Evolutionary conservation across 2,888 invertebrate species (phyloP), one percentile per base, ranked within the genome.

Genomic region (Drosophila multiciliata): DNA sequence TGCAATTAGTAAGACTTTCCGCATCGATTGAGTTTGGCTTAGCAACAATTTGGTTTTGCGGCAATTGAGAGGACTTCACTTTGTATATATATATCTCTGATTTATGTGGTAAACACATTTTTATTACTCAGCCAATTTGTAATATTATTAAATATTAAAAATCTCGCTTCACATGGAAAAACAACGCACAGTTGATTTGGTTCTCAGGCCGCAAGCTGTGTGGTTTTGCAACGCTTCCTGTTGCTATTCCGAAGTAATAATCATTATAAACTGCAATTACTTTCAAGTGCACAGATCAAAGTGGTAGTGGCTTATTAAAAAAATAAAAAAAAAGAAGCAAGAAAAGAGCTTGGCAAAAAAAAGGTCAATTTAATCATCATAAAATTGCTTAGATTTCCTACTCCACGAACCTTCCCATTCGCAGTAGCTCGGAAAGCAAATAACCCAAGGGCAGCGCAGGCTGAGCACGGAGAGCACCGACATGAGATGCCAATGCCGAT

Each of bases 311-410:
- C 77, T 72, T 80, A 78, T 75, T 82, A 80, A 80, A 75, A 73
- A 60, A 74, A 48, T 23, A 23, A 29, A 29, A 23, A 20, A 49
- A 49, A 23, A 38, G 55, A 45, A 23, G 29, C 29, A 23, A 15
- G 15, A 45, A 45, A 23, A 23, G 40, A 23, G 66, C 65, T 54
- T 53, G 62, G 61, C n/a, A 48, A n/a, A 66, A 78, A 78, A 83
- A 86, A 90, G 91, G 89, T 89, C 87, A 90, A 89, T 90, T 90
- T 90, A 90, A 90, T 90, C 83, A 85, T 86, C 89, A 85, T 90
- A 90, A 90, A 90, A 80, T 75, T 85, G 83, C 86, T 67, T 66
- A 73, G 81, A 73, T 79, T 71, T 73, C 67, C 64, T 55, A 40
- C 17, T 29, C 59, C 29, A 23, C 40, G 5, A 54, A 35, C 20